Evolutionary conservation across 2,888 invertebrate genomes (phyloP).

Genomic region (Augiades crinisus): DNA sequence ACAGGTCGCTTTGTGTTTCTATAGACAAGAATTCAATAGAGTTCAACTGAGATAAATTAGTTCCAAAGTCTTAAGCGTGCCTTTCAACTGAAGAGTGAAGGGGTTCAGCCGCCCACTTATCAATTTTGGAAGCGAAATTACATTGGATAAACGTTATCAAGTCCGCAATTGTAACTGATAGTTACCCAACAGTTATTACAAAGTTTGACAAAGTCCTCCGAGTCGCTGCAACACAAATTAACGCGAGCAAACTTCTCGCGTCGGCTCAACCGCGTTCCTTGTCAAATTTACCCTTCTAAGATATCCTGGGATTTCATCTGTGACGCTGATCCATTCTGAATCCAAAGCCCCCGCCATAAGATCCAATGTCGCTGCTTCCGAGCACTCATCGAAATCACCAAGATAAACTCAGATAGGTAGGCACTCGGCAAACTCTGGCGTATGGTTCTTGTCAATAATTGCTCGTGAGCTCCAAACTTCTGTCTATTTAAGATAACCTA

Average conservation of each 20-base stretch:
- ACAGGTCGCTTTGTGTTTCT: background rate
- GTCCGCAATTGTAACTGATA: slow-evolving; percentile 33
- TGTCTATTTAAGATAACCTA: slow-evolving; percentile 12
- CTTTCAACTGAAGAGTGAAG: slow-evolving; percentile 9
- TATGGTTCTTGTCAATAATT: slow-evolving; percentile 23
- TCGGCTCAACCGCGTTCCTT: slow-evolving; percentile 13
- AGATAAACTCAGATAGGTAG: slow-evolving; percentile 17
- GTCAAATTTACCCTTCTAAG: slow-evolving; percentile 25
- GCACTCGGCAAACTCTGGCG: slow-evolving; percentile 16
- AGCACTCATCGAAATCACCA: slow-evolving; percentile 1
- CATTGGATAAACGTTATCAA: slow-evolving; percentile 30
- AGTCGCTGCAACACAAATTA: slow-evolving; percentile 32
- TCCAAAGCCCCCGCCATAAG: background rate
- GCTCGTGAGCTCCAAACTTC: slow-evolving; percentile 7
- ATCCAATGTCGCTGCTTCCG: background rate
- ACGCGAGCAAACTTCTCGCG: slow-evolving; percentile 29
- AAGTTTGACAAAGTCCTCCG: slow-evolving; percentile 25
- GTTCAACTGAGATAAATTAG: slow-evolving; percentile 17
- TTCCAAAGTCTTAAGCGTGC: slow-evolving; percentile 8
- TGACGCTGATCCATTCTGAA: background rate
- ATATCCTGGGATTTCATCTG: slow-evolving; percentile 8
- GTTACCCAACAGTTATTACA: slow-evolving; percentile 32
- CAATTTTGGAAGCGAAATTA: slow-evolving; percentile 27
- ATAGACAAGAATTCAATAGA: slow-evolving; percentile 6
- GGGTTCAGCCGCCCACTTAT: slow-evolving; percentile 14